Conservation (phyloP, 2,888 invertebrate species). For the Drosophila antonietae region DNA sequence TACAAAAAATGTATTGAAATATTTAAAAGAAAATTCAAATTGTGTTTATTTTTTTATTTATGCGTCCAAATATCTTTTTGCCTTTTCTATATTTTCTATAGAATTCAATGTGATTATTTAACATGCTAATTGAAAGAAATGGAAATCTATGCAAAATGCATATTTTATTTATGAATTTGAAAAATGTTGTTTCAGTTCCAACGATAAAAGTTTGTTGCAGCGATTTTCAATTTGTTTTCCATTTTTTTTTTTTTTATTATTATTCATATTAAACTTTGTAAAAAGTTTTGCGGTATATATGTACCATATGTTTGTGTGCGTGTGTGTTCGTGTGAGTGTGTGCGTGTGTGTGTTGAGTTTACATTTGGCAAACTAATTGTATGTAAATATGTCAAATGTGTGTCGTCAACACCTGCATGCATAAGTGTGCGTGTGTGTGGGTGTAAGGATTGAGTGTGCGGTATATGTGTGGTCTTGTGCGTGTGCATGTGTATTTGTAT, state of each 20-base stretch:
- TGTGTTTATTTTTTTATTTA: too few species aligned
- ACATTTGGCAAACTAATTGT: constrained; percentile 79
- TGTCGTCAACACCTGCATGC: constrained; percentile 72
- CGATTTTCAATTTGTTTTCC: constrained; percentile 63
- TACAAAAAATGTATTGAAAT: background rate
- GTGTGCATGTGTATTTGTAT: constrained; percentile 53
- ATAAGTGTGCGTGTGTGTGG: constrained; percentile 9
- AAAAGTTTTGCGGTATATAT: constrained; percentile 24
- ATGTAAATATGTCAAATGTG: constrained; percentile 79
- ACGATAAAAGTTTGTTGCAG: constrained; percentile 55
- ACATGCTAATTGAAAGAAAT: constrained; percentile 41
- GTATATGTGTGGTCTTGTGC: constrained; percentile 19
- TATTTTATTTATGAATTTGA: constrained; percentile 59
- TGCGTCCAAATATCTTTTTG: background rate
- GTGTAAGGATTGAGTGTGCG: constrained; percentile 17
- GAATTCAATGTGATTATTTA: constrained; percentile 10
- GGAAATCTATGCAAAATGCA: constrained; percentile 62
- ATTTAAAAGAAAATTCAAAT: background rate
- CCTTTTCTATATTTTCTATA: background rate
- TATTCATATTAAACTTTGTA: constrained; percentile 39
- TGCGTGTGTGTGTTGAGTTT: constrained; percentile 46
- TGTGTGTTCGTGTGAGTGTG: constrained; percentile 7
- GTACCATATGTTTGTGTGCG: background rate
- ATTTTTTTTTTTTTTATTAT: constrained; percentile 6
- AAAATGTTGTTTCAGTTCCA: constrained; percentile 28